Evolutionary conservation across 2,888 invertebrate species (phyloP).

Genomic region (Caradrina kadenii): DNA sequence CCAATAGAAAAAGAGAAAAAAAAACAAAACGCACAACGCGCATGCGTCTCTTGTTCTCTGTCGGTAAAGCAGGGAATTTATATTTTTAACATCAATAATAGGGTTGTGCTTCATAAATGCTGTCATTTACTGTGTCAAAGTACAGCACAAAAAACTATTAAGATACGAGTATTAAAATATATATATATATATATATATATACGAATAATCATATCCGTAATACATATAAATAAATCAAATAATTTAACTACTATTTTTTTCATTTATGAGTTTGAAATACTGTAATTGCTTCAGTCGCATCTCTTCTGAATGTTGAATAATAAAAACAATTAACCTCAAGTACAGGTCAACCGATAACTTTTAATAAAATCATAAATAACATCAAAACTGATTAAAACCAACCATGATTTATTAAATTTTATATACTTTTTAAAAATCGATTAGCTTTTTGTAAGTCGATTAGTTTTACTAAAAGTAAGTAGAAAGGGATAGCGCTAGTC

Average conservation of each 20-base stretch:
- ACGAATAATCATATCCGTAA: background rate
- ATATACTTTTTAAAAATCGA: background rate
- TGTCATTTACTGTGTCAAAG: conserved; percentile 20
- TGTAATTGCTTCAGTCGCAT: no score
- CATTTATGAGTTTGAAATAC: background rate
- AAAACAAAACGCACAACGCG: conserved; percentile 81
- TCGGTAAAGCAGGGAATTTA: conserved; percentile 79
- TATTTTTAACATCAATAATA: conserved; percentile 74
- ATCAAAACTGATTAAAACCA: no score
- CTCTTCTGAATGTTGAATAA: no score
- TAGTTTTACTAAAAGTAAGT: background rate
- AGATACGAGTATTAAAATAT: background rate
- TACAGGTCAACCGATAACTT: no score
- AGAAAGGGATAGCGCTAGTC: conserved; percentile 7
- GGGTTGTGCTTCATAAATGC: conserved; percentile 53
- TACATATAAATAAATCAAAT: no score
- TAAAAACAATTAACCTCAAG: no score
- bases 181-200: no score
- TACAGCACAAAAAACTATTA: background rate
- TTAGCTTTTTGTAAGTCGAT: conserved; percentile 6
- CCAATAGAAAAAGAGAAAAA: conserved; percentile 86
- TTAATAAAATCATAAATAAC: no score
- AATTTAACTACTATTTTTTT: no score
- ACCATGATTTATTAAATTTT: background rate
- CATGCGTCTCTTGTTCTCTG: conserved; percentile 81